Evolutionary conservation across 2,888 invertebrate genomes (phyloP), one percentile per base, ranked within the genome.

Genomic region (Philhelius pedissequus): DNA sequence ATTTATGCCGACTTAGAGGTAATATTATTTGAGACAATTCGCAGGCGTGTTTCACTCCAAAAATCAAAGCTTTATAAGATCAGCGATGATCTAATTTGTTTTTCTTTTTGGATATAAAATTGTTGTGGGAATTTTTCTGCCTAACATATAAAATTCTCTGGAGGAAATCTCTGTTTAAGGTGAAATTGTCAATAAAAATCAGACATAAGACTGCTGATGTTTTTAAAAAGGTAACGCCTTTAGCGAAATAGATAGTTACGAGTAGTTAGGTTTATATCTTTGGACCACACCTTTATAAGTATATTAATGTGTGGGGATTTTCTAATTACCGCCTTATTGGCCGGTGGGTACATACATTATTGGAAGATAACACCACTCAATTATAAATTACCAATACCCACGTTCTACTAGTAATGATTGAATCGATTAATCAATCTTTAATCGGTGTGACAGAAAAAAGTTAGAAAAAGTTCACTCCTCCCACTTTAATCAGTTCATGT

Each of bases 351-450:
- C 30, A 30, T 54, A 64, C 35, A 48, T 38, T 58, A 22, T 54
- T 43, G 13, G 60, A 69, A 69, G 81, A 76, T 81, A 81, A 66
- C 76, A 76, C 70, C 71, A 70, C 35, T 30, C 64, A 76, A 71
- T 81, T 81, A 81, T 71, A 62, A 69, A 80, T 43, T 60, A 81
- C 20, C 4, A 25, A 25, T 45, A 74, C 60, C 45, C 68, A 69
- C 60, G 68, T 62, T 64, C 62, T 54, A 58, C 7, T 13, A 58
- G 7, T 43, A 69, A 80, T 56, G 43, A 50, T 25, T 32, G 60
- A 75, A 76, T 75, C 69, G 30, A 76, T 81, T 71, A 20, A 81
- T 76, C 76, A 71, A 32, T 45, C 27, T 50, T 50, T 20, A 32
- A 48, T 64, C 69, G 22, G n/a, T 38, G n/a, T 38, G 25, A 15